These are phyloP conservation scores for Palaemon carinicauda DNA, from an alignment of 1,140 invertebrate species.

Conservation along the genomic window DNA sequence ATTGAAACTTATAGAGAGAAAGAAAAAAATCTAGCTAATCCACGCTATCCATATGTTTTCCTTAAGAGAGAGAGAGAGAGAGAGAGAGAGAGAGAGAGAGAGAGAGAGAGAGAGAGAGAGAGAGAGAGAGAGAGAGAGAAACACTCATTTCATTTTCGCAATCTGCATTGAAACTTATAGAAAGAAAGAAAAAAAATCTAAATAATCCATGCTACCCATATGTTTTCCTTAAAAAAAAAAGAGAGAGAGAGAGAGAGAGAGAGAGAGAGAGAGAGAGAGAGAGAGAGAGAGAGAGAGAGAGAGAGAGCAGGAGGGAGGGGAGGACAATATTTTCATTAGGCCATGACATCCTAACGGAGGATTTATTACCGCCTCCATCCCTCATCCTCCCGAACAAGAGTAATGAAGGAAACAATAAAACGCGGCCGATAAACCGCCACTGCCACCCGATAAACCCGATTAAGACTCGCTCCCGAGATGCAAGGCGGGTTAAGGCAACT, in stretches of 20 bases:
- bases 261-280: too few species aligned
- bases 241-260: too few species aligned
- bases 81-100: too few species aligned
- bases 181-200: too few species aligned
- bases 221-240: background rate
- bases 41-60: background rate
- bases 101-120: too few species aligned
- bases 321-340: conserved; percentile 22
- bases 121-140: too few species aligned
- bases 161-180: too few species aligned
- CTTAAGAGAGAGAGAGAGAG: too few species aligned
- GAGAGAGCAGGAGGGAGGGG: background rate
- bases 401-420: conserved; percentile 43
- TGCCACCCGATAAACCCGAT: background rate
- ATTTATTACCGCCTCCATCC: conserved; percentile 24
- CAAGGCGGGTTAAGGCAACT: background rate
- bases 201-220: background rate
- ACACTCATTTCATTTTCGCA: too few species aligned
- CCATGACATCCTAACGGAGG: background rate
- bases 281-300: too few species aligned
- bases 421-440: background rate
- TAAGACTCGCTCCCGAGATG: too few species aligned
- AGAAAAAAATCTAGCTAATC: background rate
- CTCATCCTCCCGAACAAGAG: conserved; percentile 24
- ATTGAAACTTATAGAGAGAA: too few species aligned